Evolutionary conservation across 2,888 invertebrate genomes (phyloP).

Genomic region (Automeris io): DNA sequence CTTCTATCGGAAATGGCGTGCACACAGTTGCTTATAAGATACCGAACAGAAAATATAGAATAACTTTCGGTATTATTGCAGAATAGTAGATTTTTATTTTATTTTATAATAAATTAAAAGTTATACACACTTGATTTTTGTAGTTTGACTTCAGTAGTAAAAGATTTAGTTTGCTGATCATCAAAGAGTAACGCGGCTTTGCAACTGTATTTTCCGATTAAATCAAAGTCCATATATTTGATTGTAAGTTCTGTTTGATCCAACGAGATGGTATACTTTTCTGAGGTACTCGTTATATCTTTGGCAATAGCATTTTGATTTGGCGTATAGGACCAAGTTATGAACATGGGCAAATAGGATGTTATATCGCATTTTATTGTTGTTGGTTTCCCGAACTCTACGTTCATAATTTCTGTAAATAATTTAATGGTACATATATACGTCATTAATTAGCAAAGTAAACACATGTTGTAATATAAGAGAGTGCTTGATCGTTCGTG

Average conservation of each 20-base stretch:
- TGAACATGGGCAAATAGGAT: conserved; percentile 17
- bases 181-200: conserved; percentile 12
- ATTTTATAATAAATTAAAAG: too few relatives aligned
- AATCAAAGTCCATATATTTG: conserved; percentile 14
- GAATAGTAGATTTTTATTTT: too few relatives aligned
- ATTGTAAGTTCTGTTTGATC: conserved; percentile 15
- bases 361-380: conserved; percentile 18
- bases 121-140: conserved; percentile 10
- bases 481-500: too few relatives aligned
- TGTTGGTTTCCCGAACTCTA: conserved; percentile 12
- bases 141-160: conserved; percentile 13
- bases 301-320: conserved; percentile 8
- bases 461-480: neutral
- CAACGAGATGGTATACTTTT: conserved; percentile 13
- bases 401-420: conserved; percentile 11
- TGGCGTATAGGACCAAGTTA: conserved; percentile 15
- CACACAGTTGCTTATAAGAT: too few relatives aligned
- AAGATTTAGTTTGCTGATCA: conserved; percentile 9
- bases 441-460: neutral
- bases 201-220: conserved; percentile 15
- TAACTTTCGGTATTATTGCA: too few relatives aligned
- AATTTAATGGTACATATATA: too few relatives aligned
- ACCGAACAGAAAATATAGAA: too few relatives aligned
- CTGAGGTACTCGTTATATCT: conserved; percentile 11
- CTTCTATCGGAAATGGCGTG: too few relatives aligned